Base-by-base conservation (phyloP, 2,797 vertebrate species). In the Arctocebus calabarensis region DNA sequence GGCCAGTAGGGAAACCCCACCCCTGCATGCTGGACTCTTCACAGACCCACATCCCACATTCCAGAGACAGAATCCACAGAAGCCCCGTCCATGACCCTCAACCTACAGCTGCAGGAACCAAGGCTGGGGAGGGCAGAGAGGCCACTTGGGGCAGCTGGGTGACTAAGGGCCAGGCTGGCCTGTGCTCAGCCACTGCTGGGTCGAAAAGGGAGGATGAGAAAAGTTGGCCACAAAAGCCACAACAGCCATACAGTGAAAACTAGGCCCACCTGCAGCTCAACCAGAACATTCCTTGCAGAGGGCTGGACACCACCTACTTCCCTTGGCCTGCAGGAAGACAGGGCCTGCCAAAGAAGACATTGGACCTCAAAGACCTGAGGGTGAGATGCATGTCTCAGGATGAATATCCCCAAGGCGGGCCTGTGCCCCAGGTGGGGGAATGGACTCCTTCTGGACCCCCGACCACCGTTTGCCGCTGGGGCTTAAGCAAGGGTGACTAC, bases 1-100 rank as follows among this genome's bases (percentile, higher is more conserved):
- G 81, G 37, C 0, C 68, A 43, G 84, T 70, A 84, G 94, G 84
- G 83, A 95, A 43, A 40, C 81, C n/a, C 29, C 32, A 37, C 34
- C 17, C n/a, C 73, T 2, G 5, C 11, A 45, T 0, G 57, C 25
- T 88, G 88, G 83, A 88, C 78, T 57, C 90, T n/a, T 66, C 48
- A 37, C 14, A 45, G 32, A 57, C 23, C 55, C 79, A 48, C 34
- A 1, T 3, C 34, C 64, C 22, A 19, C 32, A 43, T 1, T 0
- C 8, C 12, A 0, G 48, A 29, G 62, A 68, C 87, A 11, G 0
- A 62, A 68, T 14, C 71, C 25, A 11, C 13, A 34, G 48, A 52
- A 23, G 40, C 68, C 52, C 22, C 34, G 16, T n/a, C 5, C 45
- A 62, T 2, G 23, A 4, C 0, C 75, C 23, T 45, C 1, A 0